Evolutionary conservation across 2,797 vertebrate genomes (phyloP).

Genomic region (Paguma larvata): DNA sequence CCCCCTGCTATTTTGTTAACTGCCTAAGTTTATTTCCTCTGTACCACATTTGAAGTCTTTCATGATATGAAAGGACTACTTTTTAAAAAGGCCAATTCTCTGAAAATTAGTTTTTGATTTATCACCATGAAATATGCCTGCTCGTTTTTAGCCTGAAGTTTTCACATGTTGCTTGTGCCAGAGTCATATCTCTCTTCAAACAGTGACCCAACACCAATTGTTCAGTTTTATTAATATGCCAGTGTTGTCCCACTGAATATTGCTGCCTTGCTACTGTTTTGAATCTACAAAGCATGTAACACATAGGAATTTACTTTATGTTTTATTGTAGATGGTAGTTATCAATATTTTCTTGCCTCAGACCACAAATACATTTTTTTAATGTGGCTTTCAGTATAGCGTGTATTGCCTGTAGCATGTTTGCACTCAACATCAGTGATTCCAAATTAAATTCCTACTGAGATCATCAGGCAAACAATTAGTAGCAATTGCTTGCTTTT

Average conservation of each 20-base stretch:
- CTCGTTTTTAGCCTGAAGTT: not conserved
- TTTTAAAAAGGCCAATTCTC: not conserved
- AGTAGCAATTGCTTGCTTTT: conserved; percentile 46
- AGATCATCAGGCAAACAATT: conserved; percentile 49
- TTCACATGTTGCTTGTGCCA: not conserved
- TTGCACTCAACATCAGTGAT: conserved; percentile 4
- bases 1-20: not conserved
- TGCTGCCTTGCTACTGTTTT: not conserved
- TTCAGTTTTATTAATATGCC: not conserved
- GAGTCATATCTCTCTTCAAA: not conserved
- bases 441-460: conserved; percentile 40
- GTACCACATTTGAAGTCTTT: not conserved
- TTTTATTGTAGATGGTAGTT: not conserved
- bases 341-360: not conserved
- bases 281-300: not conserved
- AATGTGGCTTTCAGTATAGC: not conserved
- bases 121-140: not conserved
- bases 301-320: not conserved
- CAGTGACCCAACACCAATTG: not conserved
- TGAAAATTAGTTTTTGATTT: not conserved
- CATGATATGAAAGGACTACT: not conserved
- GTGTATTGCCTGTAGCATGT: not conserved
- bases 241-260: not conserved
- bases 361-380: conserved; percentile 30
- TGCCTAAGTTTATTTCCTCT: not conserved